Base-by-base conservation (phyloP, 2,113 vertebrate genomes). In the Pterophyllum scalare region DNA sequence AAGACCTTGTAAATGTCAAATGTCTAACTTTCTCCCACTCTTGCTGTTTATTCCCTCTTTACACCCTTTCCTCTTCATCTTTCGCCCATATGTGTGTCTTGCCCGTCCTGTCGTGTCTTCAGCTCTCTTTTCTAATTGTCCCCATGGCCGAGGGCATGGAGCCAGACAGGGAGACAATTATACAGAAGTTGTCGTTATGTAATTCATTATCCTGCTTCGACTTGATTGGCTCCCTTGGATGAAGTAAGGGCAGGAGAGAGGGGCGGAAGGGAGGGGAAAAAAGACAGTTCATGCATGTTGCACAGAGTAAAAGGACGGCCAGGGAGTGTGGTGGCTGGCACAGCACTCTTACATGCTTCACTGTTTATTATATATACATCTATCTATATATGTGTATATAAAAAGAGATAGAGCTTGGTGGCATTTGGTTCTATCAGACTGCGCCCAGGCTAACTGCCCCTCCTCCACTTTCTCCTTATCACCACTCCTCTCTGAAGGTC, bases 161-260 rank as follows among this genome's bases (percentile, higher is more conserved):
- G 88, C 67, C 89, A 83, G 84, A 65, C 61, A 65, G 80, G 83
- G 81, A 85, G 81, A 87, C 49, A 56, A 92, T 91, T 91, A 88
- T 87, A 85, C 74, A 87, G 88, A 92, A 92, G 85, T 84, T 81
- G 78, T 28, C 19, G 83, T 94, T 94, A 92, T 76, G 89, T 93
- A 94, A 95, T 88, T 92, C 80, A 91, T 94, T 93, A 94, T 88
- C 81, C 79, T 24, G 28, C 81, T 81, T 2, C 3, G 22, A 84
- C 77, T 81, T 86, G 88, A 94, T 93, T 94, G 93, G 91, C 84
- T 91, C 58, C 70, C 79, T 79, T 61, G 78, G 82, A 82, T 35
- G 74, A 72, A 70, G 62, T 26, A 26, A 22, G 38, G 49, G 59
- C 52, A 74, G 65, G 81, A 12, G 46, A 17, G 79, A 8, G 2